phyloP scores from a whole-genome alignment of 30 jellyfish, hydroid and myxozoan species.

The Turritopsis dohrnii region DNA sequence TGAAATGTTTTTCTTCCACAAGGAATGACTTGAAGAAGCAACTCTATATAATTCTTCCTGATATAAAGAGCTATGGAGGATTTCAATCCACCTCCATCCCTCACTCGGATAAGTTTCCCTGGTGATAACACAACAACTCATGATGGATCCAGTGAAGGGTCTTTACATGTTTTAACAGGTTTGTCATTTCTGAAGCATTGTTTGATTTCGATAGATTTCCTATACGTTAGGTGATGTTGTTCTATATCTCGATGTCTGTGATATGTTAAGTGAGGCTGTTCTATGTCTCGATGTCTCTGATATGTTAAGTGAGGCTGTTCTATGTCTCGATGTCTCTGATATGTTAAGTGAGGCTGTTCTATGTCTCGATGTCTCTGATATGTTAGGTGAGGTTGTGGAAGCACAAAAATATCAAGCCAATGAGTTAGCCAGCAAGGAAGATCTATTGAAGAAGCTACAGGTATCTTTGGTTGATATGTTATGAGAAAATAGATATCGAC shows the following conservation, averaged over 20 bases:
- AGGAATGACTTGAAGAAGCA: too few relatives aligned
- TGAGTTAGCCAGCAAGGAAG: slow-evolving; percentile 2
- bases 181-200: not conserved
- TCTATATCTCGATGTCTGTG: not conserved
- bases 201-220: not conserved
- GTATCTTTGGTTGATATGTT: not conserved
- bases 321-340: not conserved
- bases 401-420: slow-evolving; percentile 25
- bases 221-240: slow-evolving; percentile 3
- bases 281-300: not conserved
- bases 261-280: not conserved
- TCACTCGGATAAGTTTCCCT: not conserved
- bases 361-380: not conserved
- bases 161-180: slow-evolving; percentile 2
- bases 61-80: not conserved
- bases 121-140: not conserved
- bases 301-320: not conserved
- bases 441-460: slow-evolving; percentile 7
- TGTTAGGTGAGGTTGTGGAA: slow-evolving; percentile 27
- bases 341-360: not conserved
- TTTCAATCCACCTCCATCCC: not conserved
- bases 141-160: not conserved
- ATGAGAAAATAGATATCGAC: too few relatives aligned
- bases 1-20: too few relatives aligned
- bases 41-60: too few relatives aligned